Conservation (phyloP, 1,140 invertebrate genomes). For the Drosophila fuyamai region DNA sequence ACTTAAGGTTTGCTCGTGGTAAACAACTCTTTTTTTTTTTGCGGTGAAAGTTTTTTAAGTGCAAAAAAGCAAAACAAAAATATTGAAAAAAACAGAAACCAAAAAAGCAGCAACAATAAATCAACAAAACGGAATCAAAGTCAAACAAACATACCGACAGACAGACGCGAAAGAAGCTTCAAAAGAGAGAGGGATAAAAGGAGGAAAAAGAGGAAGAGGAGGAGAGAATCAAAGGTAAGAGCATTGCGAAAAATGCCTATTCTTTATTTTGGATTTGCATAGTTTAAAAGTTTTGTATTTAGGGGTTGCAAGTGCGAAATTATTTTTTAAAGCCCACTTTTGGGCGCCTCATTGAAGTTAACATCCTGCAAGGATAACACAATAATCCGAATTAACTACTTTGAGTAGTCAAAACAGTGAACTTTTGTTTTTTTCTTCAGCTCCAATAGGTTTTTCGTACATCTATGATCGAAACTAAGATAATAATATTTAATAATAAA, state of each 20-base stretch:
- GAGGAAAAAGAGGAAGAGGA: neutral
- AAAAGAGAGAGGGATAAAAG: neutral
- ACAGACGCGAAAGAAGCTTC: conserved; percentile 11
- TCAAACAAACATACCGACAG: conserved; percentile 30
- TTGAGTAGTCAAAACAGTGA: too few relatives aligned
- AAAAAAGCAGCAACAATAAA: conserved; percentile 35
- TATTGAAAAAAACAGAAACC: conserved; percentile 10
- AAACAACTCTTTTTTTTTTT: conserved; percentile 55
- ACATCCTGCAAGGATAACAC: conserved; percentile 8
- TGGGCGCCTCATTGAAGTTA: conserved; percentile 1
- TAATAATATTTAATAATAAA: too few relatives aligned
- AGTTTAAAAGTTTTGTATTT: conserved; percentile 1
- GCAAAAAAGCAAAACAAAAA: conserved; percentile 13
- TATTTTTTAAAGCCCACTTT: conserved; percentile 22
- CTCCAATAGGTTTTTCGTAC: too few relatives aligned
- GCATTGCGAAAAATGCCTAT: conserved; percentile 23
- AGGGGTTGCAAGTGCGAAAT: conserved; percentile 14
- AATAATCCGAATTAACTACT: neutral
- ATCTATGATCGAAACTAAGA: too few relatives aligned
- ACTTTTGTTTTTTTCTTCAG: too few relatives aligned
- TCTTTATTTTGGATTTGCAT: neutral
- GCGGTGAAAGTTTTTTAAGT: conserved; percentile 33
- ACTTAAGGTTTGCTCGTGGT: conserved; percentile 5
- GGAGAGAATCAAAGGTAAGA: conserved; percentile 22
- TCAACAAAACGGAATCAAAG: conserved; percentile 36